Base-by-base conservation (phyloP, 2,888 invertebrate genomes). In the Gymnosoma rotundatum region DNA sequence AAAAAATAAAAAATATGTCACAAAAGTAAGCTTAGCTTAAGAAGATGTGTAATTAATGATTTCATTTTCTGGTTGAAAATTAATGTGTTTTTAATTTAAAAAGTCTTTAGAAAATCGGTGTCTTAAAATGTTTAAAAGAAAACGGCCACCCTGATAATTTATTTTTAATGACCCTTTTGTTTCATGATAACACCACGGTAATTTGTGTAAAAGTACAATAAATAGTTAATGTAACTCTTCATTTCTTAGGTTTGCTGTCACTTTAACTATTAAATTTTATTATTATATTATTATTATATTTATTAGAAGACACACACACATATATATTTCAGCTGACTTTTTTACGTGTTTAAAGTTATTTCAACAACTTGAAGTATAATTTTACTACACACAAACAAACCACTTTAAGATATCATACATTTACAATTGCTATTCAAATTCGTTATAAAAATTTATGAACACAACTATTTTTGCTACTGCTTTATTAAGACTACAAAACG, bases 91-190 rank as follows among this genome's bases (percentile, higher is more conserved):
- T 18, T 52, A 18, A 52, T 52, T 21, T n/a, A 45, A 6, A n/a
- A 64, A 7, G 21, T 48, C 48, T 48, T 63, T 48, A 63, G 45
- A 64, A 64, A 64, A n/a, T 48, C 25, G 48, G 48, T 64, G 32
- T 64, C n/a, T 21, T 3, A 8, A 25, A 64, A 64, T 20, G 18
- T 2, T 52, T 1, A 38, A 16, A 60, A 58, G 18, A 58, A 8
- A 58, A 8, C 18, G 10, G 45, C 58, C n/a, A 36, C 25, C 25
- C 42, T 18, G 70, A 32, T 72, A 72, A 72, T 72, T 72, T 48
- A 72, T 36, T 48, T 72, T 72, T 72, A 72, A 72, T 72, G 58
- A n/a, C 58, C 14, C 36, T 70, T 70, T 70, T 48, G 48, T 14
- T 38, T 42, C 25, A 25, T 12, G 48, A 48, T 6, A 42, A 4